Conservation (phyloP, 2,797 vertebrate genomes). For the Epinephelus awoara region DNA sequence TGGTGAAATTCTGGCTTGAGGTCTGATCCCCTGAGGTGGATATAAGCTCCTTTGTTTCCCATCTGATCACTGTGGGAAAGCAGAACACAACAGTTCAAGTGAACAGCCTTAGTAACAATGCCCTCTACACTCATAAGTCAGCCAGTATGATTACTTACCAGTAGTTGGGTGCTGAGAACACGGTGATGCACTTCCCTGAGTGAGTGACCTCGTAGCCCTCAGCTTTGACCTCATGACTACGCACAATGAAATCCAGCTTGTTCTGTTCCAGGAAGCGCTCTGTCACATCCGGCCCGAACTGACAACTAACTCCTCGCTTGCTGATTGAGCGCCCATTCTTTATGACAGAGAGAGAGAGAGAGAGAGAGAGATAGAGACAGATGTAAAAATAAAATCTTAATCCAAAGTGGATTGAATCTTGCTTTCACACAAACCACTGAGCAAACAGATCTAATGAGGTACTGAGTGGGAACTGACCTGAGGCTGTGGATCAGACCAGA, state of each 20-base stretch:
- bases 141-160: slow-evolving; percentile 83
- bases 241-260: slow-evolving; percentile 92
- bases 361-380: too few relatives aligned
- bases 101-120: fast-evolving
- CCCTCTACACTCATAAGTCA: neutral
- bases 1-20: slow-evolving; percentile 96
- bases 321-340: slow-evolving; percentile 93
- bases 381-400: too few relatives aligned
- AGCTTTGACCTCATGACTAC: slow-evolving; percentile 95
- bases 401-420: neutral
- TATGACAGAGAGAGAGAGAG: neutral
- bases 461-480: slow-evolving; percentile 86
- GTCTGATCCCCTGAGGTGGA: slow-evolving; percentile 95
- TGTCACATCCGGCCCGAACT: slow-evolving; percentile 95
- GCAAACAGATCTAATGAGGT: neutral
- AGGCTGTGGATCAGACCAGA: slow-evolving; percentile 96
- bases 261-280: slow-evolving; percentile 93
- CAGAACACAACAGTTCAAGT: slow-evolving; percentile 4
- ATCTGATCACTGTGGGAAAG: slow-evolving; percentile 92
- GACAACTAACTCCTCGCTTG: slow-evolving; percentile 95
- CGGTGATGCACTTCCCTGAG: slow-evolving; percentile 94
- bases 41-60: slow-evolving; percentile 97
- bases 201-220: slow-evolving; percentile 97
- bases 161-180: slow-evolving; percentile 98
- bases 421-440: neutral